Evolutionary conservation across 2,113 vertebrate genomes (phyloP).

Genomic region (Otolemur garnettii): DNA sequence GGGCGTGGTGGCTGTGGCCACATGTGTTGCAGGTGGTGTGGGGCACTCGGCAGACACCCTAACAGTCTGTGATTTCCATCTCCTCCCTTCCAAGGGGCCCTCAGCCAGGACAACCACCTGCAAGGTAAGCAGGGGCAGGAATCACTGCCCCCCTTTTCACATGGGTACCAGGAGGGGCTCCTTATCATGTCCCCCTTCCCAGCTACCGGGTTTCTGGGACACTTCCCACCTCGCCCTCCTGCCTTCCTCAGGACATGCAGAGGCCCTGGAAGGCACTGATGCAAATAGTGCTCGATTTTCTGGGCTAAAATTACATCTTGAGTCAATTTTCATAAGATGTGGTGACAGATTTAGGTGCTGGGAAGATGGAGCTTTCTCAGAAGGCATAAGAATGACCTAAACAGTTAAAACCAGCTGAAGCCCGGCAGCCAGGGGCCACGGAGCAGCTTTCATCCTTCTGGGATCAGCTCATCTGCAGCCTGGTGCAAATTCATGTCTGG

Average conservation of each 20-base stretch:
- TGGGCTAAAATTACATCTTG: constrained; percentile 77
- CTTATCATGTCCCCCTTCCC: background rate
- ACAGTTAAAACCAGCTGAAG: constrained; percentile 67
- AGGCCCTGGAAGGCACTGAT: background rate
- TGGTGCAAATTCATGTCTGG: background rate
- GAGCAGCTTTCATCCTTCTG: background rate
- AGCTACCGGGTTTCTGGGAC: background rate
- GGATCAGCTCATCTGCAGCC: background rate
- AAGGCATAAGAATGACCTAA: constrained; percentile 74
- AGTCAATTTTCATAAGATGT: constrained; percentile 80
- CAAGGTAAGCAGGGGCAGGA: background rate
- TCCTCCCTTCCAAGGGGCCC: background rate
- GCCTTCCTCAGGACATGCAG: background rate
- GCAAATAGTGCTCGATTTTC: constrained; percentile 58
- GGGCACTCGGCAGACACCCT: background rate
- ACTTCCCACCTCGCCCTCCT: background rate
- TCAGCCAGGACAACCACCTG: background rate
- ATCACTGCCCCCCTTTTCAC: background rate
- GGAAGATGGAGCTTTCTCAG: constrained; percentile 72
- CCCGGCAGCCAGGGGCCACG: background rate
- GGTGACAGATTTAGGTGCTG: constrained; percentile 79
- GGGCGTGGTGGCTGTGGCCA: background rate
- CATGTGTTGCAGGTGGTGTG: background rate
- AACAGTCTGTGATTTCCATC: background rate
- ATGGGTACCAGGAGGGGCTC: background rate